Evolutionary conservation across 2,797 vertebrate genomes (phyloP).

Genomic region (Apodemus agrarius): DNA sequence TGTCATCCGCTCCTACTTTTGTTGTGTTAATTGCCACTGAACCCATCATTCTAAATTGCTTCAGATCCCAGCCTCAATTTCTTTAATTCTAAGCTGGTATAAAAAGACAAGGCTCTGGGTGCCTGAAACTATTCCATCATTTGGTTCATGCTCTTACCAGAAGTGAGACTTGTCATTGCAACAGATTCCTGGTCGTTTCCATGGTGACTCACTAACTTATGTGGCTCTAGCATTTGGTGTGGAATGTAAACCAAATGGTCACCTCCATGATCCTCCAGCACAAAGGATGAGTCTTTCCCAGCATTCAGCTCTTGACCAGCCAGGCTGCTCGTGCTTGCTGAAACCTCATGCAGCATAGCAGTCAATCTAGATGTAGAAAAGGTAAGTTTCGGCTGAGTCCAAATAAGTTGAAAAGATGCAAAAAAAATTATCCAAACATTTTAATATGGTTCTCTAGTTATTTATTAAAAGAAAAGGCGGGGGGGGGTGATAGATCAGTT

Average conservation of each 20-base stretch:
- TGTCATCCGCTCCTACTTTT: not conserved
- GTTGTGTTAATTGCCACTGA: not conserved
- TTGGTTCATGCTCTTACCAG: slow-evolving; percentile 73
- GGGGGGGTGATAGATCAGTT: not conserved
- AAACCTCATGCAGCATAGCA: not conserved
- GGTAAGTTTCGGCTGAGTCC: not conserved
- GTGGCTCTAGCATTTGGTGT: not conserved
- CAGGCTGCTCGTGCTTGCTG: slow-evolving; percentile 27
- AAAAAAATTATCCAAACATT: not conserved
- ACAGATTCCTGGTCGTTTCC: not conserved
- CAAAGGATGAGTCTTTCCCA: not conserved
- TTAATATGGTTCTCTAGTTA: slow-evolving; percentile 5
- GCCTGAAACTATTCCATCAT: slow-evolving; percentile 5
- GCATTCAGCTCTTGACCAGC: not conserved
- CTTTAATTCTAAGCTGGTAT: not conserved
- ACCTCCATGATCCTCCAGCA: not conserved
- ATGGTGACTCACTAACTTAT: slow-evolving; percentile 35
- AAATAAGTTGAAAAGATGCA: not conserved
- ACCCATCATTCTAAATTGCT: not conserved
- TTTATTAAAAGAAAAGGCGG: not conserved
- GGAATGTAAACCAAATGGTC: slow-evolving; percentile 36
- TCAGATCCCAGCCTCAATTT: not conserved
- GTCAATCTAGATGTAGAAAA: slow-evolving; percentile 48
- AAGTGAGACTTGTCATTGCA: slow-evolving; percentile 41
- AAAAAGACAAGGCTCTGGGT: not conserved